Evolutionary conservation across 2,113 vertebrate species (phyloP).

Genomic region (Forbesichthys papilliferus): DNA sequence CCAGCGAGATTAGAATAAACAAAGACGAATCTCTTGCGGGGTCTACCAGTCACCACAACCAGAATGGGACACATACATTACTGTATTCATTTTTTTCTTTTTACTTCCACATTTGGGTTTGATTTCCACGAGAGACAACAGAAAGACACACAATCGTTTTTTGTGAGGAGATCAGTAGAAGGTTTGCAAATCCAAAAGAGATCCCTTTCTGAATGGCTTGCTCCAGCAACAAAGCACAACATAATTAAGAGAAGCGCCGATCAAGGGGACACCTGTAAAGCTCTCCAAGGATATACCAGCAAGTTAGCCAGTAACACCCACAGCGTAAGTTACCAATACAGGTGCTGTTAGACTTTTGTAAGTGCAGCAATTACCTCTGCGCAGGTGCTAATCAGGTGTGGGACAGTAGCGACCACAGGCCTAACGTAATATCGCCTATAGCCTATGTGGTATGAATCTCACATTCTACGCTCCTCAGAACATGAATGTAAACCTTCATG

Average conservation of each 20-base stretch:
- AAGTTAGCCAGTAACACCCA: conserved; percentile 84
- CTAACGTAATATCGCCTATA: no score
- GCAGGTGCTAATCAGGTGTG: conserved; percentile 60
- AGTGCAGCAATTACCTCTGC: conserved; percentile 18
- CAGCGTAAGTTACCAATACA: conserved; percentile 76
- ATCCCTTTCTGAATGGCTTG: conserved; percentile 54
- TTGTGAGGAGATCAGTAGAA: conserved; percentile 43
- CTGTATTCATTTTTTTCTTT: conserved; percentile 48
- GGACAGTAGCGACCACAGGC: neutral
- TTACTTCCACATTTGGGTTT: conserved; percentile 45
- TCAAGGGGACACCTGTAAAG: conserved; percentile 67
- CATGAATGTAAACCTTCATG: no score
- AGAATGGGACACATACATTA: conserved; percentile 62
- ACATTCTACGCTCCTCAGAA: no score
- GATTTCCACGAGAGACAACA: conserved; percentile 50
- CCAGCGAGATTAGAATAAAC: conserved; percentile 42
- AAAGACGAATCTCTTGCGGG: conserved; percentile 32
- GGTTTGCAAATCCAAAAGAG: conserved; percentile 40
- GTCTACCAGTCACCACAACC: neutral
- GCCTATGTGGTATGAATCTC: no score
- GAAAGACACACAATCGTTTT: conserved; percentile 27
- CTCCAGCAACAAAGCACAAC: conserved; percentile 29
- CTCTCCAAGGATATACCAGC: conserved; percentile 62
- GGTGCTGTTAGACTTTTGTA: conserved; percentile 46
- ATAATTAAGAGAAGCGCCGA: conserved; percentile 59